These are phyloP conservation scores for Drosophila sp. DNA, from an alignment of 1,140 invertebrate species.

Conservation along the genomic window DNA sequence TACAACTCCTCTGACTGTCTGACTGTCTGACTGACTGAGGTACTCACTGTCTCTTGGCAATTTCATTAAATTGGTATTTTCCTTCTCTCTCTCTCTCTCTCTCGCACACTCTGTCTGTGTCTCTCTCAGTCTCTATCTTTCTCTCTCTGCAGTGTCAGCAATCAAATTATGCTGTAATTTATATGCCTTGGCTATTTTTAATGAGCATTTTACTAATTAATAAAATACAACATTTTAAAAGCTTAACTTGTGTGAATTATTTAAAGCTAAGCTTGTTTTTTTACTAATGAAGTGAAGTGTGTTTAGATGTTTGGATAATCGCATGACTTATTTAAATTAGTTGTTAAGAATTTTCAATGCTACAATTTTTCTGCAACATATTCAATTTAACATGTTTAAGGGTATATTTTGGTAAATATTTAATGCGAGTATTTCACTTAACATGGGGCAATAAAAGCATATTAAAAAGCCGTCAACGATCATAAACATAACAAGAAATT, in stretches of 20 bases:
- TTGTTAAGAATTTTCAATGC: too few relatives aligned
- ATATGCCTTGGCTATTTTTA: constrained; percentile 69
- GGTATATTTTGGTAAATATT: not conserved
- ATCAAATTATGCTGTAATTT: constrained; percentile 72
- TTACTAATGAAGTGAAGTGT: not conserved
- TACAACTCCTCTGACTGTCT: too few relatives aligned
- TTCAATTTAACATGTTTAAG: not conserved
- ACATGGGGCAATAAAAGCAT: constrained; percentile 20
- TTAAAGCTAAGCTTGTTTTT: not conserved
- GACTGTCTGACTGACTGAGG: constrained; percentile 40
- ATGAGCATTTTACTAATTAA: constrained; percentile 72
- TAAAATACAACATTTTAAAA: constrained; percentile 15
- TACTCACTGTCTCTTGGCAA: constrained; percentile 54
- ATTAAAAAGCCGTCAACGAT: constrained; percentile 18
- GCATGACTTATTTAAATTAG: too few relatives aligned
- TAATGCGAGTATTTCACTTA: not conserved
- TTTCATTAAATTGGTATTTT: constrained; percentile 62
- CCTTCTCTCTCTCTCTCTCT: not conserved
- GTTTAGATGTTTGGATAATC: too few relatives aligned
- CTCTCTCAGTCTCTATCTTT: not conserved
- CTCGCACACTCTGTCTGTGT: not conserved
- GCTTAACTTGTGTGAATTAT: not conserved
- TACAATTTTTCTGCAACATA: not conserved
- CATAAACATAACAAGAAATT: constrained; percentile 23
- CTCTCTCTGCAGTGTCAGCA: constrained; percentile 24